Evolutionary conservation across 2,113 vertebrate genomes (phyloP).

Genomic region (Bubo scandiacus): DNA sequence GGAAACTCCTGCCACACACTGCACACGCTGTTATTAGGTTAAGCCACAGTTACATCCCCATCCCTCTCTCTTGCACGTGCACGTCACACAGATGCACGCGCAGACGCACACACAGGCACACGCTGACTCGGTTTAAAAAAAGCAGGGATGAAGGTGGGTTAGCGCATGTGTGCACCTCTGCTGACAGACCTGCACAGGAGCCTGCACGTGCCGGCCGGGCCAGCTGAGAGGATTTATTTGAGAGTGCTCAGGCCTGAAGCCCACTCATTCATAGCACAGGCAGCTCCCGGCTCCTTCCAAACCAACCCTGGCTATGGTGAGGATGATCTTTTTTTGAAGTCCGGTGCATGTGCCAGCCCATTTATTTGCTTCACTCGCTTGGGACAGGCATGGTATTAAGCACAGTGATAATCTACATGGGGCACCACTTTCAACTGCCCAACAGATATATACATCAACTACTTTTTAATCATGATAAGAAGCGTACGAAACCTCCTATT

Average conservation of each 20-base stretch:
- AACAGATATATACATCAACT: not conserved
- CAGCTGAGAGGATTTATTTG: not conserved
- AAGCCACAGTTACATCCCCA: not conserved
- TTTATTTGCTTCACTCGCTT: not conserved
- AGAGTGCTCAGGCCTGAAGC: not conserved
- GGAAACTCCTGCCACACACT: not conserved
- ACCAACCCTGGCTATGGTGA: accelerated
- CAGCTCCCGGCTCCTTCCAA: not conserved
- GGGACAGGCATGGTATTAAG: not conserved
- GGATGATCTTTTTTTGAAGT: not conserved
- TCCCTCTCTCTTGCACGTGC: not conserved
- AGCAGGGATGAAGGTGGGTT: not conserved
- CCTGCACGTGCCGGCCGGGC: accelerated
- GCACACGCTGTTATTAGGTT: accelerated
- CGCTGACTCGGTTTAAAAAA: not conserved
- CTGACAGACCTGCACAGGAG: not conserved
- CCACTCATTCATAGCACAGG: not conserved
- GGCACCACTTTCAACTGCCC: not conserved
- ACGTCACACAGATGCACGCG: not conserved
- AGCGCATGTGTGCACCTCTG: not conserved
- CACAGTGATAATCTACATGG: not conserved
- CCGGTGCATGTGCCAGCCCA: not conserved
- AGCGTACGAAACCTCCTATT: not conserved
- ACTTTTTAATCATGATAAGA: not conserved
- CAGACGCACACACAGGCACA: not conserved